phyloP scores from a whole-genome alignment of 2,113 vertebrate species.

The Potamarius usumacintae region DNA sequence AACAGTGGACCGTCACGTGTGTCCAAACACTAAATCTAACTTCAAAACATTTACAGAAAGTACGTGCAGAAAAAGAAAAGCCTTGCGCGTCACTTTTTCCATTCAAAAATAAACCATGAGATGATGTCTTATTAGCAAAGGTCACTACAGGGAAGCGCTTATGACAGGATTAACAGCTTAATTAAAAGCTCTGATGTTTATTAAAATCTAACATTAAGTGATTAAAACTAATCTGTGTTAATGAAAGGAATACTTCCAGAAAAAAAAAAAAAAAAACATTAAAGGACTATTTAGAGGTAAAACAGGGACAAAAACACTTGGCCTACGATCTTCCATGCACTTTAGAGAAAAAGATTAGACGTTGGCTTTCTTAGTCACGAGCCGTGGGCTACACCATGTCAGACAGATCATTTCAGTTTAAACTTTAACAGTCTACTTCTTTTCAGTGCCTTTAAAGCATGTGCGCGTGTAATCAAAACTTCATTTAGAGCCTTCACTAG shows the following conservation, averaged over 20 bases:
- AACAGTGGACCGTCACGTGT: slow-evolving; percentile 2
- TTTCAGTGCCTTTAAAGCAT: background rate
- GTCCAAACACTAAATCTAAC: background rate
- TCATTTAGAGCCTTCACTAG: no score
- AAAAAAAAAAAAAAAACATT: no score
- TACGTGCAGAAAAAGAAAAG: background rate
- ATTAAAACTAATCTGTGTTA: background rate
- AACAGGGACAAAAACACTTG: background rate
- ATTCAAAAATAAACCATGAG: slow-evolving; percentile 61
- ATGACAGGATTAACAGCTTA: slow-evolving; percentile 25
- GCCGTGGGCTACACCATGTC: background rate
- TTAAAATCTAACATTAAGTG: background rate
- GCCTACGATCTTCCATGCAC: background rate
- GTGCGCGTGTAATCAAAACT: background rate
- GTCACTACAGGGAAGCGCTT: slow-evolving; percentile 53
- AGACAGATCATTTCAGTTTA: background rate
- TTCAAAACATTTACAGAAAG: background rate
- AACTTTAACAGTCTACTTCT: background rate
- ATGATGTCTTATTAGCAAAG: slow-evolving; percentile 53
- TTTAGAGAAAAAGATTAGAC: background rate
- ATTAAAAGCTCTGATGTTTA: slow-evolving; percentile 11
- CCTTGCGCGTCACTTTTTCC: slow-evolving; percentile 56
- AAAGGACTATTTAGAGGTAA: background rate
- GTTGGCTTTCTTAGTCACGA: background rate
- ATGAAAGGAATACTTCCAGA: background rate